Evolutionary conservation across 2,113 vertebrate species (phyloP).

Genomic region (Cranoglanis bouderius): DNA sequence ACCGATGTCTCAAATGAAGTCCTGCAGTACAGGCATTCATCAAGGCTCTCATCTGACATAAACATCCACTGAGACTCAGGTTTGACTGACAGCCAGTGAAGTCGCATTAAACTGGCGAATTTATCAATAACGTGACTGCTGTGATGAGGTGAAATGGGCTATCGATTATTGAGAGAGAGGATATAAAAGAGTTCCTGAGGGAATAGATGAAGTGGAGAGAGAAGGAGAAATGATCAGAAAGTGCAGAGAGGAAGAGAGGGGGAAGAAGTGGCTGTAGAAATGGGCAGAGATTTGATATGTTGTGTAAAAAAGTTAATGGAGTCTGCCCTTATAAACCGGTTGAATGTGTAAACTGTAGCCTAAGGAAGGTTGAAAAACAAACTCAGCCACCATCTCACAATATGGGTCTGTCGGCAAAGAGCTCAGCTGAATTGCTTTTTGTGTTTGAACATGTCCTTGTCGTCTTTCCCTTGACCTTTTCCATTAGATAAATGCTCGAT

Average conservation of each 20-base stretch:
- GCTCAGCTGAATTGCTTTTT: neutral
- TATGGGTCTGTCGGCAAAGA: neutral
- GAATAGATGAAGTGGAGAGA: neutral
- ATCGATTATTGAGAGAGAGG: slow-evolving; percentile 44
- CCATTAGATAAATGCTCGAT: neutral
- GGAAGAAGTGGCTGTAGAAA: neutral
- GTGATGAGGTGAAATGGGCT: slow-evolving; percentile 49
- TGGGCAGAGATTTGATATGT: slow-evolving; percentile 7
- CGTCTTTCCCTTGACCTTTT: neutral
- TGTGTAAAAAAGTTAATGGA: neutral
- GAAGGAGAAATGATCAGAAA: neutral
- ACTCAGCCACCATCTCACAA: neutral
- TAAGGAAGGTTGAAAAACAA: neutral
- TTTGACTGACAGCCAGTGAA: slow-evolving; percentile 42
- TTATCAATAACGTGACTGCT: slow-evolving; percentile 47
- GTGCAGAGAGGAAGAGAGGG: neutral
- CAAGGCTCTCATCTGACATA: neutral
- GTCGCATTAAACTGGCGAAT: slow-evolving; percentile 30
- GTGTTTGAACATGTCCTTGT: neutral
- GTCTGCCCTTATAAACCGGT: neutral
- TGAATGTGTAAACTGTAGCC: slow-evolving; percentile 15
- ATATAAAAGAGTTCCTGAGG: slow-evolving; percentile 14
- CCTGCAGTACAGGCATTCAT: neutral
- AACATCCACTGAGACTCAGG: neutral
- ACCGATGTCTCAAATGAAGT: neutral